A percentile compares a stretch with the other conserved stretches of the same genome.
Evolutionary conservation across 2,113 vertebrate species (phyloP).

Genomic region (Zingel zingel): DNA sequence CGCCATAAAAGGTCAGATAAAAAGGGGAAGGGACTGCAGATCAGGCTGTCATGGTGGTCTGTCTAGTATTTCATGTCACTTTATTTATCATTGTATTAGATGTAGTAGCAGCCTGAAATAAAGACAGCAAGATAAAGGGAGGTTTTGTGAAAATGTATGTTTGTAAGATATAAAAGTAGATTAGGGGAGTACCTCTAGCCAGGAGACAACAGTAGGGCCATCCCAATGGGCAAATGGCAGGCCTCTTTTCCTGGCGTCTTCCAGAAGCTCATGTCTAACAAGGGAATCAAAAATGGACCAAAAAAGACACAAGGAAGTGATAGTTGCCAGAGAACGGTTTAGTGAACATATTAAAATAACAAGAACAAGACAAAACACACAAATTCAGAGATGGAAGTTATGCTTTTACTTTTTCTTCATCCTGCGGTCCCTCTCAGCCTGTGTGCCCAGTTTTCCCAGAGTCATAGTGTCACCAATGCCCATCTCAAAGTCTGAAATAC

Average conservation of each 20-base stretch:
- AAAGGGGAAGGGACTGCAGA: slow-evolving; percentile 5
- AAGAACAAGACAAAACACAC: background rate
- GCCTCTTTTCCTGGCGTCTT: slow-evolving; percentile 95
- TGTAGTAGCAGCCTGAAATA: slow-evolving; percentile 9
- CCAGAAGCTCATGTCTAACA: slow-evolving; percentile 93
- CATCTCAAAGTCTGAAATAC: slow-evolving; percentile 89
- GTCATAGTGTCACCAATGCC: slow-evolving; percentile 92
- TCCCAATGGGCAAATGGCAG: slow-evolving; percentile 97
- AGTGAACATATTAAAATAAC: background rate
- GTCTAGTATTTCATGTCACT: slow-evolving; percentile 5
- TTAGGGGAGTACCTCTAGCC: slow-evolving; percentile 92
- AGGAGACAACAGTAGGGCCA: slow-evolving; percentile 97
- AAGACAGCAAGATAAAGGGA: background rate
- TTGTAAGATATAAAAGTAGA: background rate
- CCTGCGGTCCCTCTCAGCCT: slow-evolving; percentile 94
- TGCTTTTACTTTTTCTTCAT: slow-evolving; percentile 93
- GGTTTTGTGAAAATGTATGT: background rate
- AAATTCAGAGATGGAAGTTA: background rate
- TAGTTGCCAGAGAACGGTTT: background rate
- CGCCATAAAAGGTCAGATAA: slow-evolving; percentile 32
- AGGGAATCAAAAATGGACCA: slow-evolving; percentile 20
- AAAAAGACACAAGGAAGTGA: background rate
- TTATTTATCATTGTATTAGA: background rate
- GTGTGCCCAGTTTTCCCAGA: slow-evolving; percentile 93
- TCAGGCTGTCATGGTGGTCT: background rate